These are phyloP conservation scores for Psittacula derbiana DNA, from an alignment of 2,797 vertebrate species.

Conservation along the genomic window DNA sequence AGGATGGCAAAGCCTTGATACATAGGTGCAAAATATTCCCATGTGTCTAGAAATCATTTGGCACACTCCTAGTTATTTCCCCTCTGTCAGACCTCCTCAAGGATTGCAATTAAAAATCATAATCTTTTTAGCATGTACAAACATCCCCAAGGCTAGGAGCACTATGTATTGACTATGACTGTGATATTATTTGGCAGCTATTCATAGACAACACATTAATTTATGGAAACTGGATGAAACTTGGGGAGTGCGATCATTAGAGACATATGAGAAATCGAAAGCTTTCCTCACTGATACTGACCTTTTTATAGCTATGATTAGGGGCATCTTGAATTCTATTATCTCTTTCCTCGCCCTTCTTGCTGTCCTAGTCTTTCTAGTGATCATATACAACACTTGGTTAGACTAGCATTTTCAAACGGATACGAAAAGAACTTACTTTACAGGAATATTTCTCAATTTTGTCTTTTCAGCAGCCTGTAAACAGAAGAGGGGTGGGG, in stretches of 20 bases:
- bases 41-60: constrained; percentile 58
- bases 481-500: constrained; percentile 69
- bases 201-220: constrained; percentile 67
- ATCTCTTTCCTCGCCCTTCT: background rate
- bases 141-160: constrained; percentile 63
- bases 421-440: constrained; percentile 80
- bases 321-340: constrained; percentile 37
- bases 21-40: constrained; percentile 55
- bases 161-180: constrained; percentile 55
- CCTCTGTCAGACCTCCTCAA: constrained; percentile 62
- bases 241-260: constrained; percentile 34
- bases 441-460: constrained; percentile 82
- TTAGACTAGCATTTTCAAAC: constrained; percentile 43
- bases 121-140: constrained; percentile 73
- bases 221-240: constrained; percentile 69
- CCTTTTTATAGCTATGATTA: constrained; percentile 18
- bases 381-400: background rate
- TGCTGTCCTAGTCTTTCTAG: background rate
- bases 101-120: constrained; percentile 72
- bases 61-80: constrained; percentile 46
- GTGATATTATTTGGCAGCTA: constrained; percentile 71
- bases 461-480: constrained; percentile 86
- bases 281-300: constrained; percentile 5
- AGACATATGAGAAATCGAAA: constrained; percentile 17
- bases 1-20: constrained; percentile 33